Conservation (phyloP, 2,888 invertebrate species). For the Parnassius glacialis region DNA sequence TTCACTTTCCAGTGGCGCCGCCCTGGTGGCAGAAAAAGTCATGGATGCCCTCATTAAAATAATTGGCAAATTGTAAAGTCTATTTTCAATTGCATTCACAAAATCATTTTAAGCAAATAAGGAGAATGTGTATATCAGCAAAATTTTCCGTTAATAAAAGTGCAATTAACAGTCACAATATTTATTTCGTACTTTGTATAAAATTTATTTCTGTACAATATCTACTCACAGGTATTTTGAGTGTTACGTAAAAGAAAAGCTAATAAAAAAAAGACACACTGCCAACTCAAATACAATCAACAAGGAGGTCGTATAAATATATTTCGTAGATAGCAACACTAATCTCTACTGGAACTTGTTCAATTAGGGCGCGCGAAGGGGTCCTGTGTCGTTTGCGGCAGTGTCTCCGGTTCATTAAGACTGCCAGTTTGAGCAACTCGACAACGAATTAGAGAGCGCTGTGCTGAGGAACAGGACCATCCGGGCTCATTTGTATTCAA, state of each 20-base stretch:
- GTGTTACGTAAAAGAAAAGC: neutral
- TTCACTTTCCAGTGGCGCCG: no score
- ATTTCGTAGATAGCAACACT: constrained; percentile 9
- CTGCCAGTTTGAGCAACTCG: constrained; percentile 5
- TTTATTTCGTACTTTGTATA: no score
- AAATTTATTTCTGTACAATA: no score
- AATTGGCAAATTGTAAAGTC: no score
- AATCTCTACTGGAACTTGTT: constrained; percentile 23
- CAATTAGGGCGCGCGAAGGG: constrained; percentile 21
- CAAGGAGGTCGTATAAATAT: constrained; percentile 8
- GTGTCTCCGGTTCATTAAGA: constrained; percentile 25
- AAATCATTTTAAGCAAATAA: no score
- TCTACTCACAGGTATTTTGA: no score
- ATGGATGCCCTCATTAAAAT: no score
- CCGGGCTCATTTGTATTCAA: constrained; percentile 24
- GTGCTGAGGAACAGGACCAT: constrained; percentile 10
- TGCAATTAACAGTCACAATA: no score
- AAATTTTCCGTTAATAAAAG: no score
- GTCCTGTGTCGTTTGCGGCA: constrained; percentile 23
- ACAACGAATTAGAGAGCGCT: constrained; percentile 19
- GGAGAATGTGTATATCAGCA: no score
- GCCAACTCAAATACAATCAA: constrained; percentile 7
- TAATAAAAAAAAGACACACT: constrained; percentile 5
- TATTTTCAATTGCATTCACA: no score
- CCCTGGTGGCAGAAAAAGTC: no score